These are phyloP conservation scores for Halcyon leucocephala DNA, from an alignment of 2,797 vertebrate genomes.

Conservation along the genomic window DNA sequence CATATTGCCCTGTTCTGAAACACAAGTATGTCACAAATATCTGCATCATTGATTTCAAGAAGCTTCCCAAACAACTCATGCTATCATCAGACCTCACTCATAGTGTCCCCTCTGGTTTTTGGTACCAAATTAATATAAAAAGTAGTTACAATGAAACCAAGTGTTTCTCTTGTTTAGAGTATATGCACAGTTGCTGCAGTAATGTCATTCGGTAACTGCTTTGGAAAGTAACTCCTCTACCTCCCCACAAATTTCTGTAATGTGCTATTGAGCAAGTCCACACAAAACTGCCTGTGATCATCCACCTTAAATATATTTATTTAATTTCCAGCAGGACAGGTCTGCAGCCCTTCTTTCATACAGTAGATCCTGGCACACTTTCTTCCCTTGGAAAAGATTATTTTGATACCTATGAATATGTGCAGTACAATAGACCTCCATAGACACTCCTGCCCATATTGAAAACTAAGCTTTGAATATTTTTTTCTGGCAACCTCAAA, in stretches of 20 bases:
- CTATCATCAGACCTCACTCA: not conserved
- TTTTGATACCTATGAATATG: not conserved
- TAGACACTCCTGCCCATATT: not conserved
- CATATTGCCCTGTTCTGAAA: not conserved
- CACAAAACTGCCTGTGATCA: not conserved
- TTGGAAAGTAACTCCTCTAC: not conserved
- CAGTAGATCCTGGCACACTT: not conserved
- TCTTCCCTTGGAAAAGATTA: not conserved
- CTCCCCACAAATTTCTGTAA: not conserved
- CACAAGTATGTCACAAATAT: not conserved
- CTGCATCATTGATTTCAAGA: not conserved
- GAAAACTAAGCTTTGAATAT: not conserved
- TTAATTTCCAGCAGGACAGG: not conserved
- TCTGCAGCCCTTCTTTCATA: not conserved
- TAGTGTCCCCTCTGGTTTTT: not conserved
- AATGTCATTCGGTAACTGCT: not conserved
- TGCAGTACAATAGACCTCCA: not conserved
- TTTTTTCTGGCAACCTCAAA: not conserved
- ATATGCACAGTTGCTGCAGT: not conserved
- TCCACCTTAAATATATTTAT: not conserved
- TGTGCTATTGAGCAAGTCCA: not conserved
- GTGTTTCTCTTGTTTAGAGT: not conserved
- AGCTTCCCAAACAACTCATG: not conserved
- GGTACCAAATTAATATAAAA: not conserved
- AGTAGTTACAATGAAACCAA: not conserved